phyloP scores from a whole-genome alignment of 2,113 vertebrate genomes.

The Acanthisitta chloris region DNA sequence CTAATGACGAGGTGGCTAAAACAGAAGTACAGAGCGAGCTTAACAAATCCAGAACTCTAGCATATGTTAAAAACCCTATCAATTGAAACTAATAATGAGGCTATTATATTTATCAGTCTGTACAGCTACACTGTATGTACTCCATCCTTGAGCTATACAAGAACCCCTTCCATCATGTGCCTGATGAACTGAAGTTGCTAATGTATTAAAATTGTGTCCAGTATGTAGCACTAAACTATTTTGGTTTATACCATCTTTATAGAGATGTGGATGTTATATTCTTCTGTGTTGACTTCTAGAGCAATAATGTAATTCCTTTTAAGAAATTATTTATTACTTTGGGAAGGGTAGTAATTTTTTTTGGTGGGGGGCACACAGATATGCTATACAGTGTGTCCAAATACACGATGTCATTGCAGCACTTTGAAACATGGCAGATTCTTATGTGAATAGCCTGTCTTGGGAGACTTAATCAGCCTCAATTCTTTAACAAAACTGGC shows the following conservation, averaged over 20 bases:
- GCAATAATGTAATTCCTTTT: not conserved
- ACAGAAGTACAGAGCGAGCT: not conserved
- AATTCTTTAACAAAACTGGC: not conserved
- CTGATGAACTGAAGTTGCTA: not conserved
- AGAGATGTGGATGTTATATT: not conserved
- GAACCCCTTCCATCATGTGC: not conserved
- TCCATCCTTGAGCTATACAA: not conserved
- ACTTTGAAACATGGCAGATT: not conserved
- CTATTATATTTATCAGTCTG: not conserved
- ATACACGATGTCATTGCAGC: not conserved
- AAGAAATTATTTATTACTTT: not conserved
- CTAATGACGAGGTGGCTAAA: too few species aligned
- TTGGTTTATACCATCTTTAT: not conserved
- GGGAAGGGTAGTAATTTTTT: not conserved
- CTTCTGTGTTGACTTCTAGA: not conserved
- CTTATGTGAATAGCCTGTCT: not conserved
- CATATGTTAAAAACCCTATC: not conserved
- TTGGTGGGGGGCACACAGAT: not conserved
- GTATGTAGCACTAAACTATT: not conserved
- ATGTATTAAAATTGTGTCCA: not conserved
- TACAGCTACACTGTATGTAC: not conserved
- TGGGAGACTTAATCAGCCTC: not conserved
- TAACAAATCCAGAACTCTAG: not conserved
- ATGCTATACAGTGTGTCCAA: not conserved
- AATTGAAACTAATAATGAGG: not conserved